Evolutionary conservation across 1,140 invertebrate species (phyloP).

Genomic region (Papilio polytes): DNA sequence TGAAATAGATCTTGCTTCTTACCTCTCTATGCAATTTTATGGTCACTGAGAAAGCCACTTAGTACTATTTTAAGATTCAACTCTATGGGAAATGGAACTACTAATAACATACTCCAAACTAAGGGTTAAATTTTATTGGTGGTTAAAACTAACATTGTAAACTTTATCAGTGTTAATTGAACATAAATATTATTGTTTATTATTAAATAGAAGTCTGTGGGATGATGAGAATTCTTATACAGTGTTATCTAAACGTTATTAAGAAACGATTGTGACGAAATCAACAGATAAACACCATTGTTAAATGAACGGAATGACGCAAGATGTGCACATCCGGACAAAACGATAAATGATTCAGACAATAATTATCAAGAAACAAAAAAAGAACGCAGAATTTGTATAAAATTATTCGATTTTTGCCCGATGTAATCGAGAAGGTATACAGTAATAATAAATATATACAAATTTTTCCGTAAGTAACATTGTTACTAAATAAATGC

Average conservation of each 20-base stretch:
- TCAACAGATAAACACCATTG: conserved; percentile 21
- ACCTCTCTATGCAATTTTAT: not conserved
- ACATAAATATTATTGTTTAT: not conserved
- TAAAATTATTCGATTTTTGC: not conserved
- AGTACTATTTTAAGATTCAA: not conserved
- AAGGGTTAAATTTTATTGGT: not conserved
- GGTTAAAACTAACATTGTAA: not conserved
- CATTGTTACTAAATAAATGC: not conserved
- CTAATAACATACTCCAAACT: not conserved
- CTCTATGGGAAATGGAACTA: no score
- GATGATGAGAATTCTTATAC: conserved; percentile 6
- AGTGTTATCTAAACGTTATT: conserved; percentile 7
- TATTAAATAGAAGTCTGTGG: not conserved
- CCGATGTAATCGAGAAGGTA: not conserved
- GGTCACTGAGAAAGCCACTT: not conserved
- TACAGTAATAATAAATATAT: not conserved
- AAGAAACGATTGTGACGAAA: not conserved
- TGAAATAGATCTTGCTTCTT: no score
- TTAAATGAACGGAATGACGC: not conserved
- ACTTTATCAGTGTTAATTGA: not conserved
- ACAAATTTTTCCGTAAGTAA: not conserved
- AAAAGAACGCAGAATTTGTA: not conserved
- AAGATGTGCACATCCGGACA: not conserved
- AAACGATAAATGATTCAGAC: not conserved
- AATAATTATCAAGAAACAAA: conserved; percentile 4